Base-by-base conservation (phyloP, 2,888 invertebrate species). In the Agrotis puta region DNA sequence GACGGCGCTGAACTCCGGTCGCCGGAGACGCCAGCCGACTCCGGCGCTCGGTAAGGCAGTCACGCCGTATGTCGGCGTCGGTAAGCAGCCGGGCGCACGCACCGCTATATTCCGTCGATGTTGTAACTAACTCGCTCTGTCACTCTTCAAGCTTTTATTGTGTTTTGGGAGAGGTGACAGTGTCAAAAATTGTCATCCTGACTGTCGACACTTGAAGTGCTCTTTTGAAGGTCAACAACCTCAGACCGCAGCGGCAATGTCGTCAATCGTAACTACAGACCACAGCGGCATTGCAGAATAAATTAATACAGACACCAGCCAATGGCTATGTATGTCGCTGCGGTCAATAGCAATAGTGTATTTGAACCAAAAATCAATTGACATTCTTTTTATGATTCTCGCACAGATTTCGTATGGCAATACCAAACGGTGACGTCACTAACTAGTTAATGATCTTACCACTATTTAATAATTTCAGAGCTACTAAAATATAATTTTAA, bases 11-110 rank as follows among this genome's bases (percentile, higher is more conserved):
- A 94, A 94, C 89, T 89, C 92, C 22, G 93, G 94, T 14, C 93
- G 95, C 53, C 90, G 94, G 77, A 92, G 95, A 69, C 92, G 95
- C 43, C 94, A 94, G 86, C 94, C 94, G 22, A 83, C 93, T 82
- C 94, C 94, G 87, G 93, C 94, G 91, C 93, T 95, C 91, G 95
- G 95, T 95, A 95, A 95, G 95, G 93, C 91, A 77, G 92, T 92
- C 92, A 90, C 94, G 91, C 92, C 94, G 83, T 94, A 94, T 94
- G 90, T 93, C 90, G 94, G 94, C 93, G 95, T 95, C 88, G 95
- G 95, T 95, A 95, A 95, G 95, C 92, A 91, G 81, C 88, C 88
- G 83, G 69, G 64, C 39, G 39, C 39, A 39, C 81, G 77, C 78
- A 84, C 82, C 77, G 71, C 80, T 78, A 83, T 77, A 72, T 79